These are phyloP conservation scores for Coendou prehensilis DNA, from an alignment of 2,797 vertebrate species.

Conservation along the genomic window DNA sequence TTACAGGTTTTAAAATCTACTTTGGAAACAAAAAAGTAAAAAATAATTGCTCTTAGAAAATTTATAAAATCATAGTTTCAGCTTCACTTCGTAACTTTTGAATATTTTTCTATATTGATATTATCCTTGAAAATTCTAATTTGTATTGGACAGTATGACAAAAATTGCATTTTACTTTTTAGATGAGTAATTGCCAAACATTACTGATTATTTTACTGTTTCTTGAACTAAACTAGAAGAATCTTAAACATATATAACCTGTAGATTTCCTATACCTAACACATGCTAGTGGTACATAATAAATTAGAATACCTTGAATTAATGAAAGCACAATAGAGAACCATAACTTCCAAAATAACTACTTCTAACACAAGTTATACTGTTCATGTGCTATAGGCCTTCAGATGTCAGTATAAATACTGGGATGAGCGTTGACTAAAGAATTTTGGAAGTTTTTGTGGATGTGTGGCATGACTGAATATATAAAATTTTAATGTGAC, in stretches of 20 bases:
- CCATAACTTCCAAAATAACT: not conserved
- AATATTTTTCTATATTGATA: not conserved
- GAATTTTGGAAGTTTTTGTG: not conserved
- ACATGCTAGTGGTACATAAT: not conserved
- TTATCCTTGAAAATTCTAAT: slow-evolving; percentile 14
- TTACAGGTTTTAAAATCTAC: slow-evolving; percentile 47
- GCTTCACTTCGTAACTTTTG: not conserved
- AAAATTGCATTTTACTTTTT: not conserved
- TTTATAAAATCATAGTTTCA: slow-evolving; percentile 22
- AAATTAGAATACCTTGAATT: not conserved
- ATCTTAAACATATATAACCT: not conserved
- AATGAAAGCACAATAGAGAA: not conserved
- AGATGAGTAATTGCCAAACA: not conserved
- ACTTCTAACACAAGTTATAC: not conserved
- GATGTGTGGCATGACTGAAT: not conserved
- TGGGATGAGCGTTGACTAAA: not conserved
- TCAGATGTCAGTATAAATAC: not conserved
- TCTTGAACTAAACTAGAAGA: not conserved
- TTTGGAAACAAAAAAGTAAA: not conserved
- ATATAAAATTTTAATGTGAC: slow-evolving; percentile 9
- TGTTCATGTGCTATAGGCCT: not conserved
- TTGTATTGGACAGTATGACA: not conserved
- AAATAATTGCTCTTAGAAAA: slow-evolving; percentile 47
- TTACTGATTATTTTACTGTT: not conserved
- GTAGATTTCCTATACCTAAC: not conserved